phyloP scores from a whole-genome alignment of 53 echinoderm and acorn worm genomes.

The Arbacia lixula region DNA sequence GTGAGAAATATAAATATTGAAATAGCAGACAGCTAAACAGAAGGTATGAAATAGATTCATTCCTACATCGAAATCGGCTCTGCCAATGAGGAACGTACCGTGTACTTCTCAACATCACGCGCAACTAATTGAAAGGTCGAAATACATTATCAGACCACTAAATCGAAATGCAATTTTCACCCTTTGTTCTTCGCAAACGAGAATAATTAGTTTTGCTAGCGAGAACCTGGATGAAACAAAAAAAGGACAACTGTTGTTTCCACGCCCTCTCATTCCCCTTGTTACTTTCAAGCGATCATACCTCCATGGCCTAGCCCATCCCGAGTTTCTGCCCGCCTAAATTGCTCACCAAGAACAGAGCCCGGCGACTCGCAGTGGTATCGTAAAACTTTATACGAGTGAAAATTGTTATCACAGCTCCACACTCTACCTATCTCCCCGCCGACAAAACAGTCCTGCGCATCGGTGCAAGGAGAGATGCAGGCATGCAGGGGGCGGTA shows the following conservation, averaged over 20 bases:
- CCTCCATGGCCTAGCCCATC: not conserved
- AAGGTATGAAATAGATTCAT: too few species aligned
- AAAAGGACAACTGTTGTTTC: not conserved
- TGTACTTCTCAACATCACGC: too few species aligned
- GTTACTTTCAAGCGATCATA: not conserved
- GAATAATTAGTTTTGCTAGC: too few species aligned
- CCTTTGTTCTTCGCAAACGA: too few species aligned
- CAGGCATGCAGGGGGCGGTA: conserved; percentile 34
- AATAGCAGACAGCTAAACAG: too few species aligned
- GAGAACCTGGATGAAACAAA: too few species aligned
- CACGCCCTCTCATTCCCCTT: not conserved
- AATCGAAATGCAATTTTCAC: too few species aligned
- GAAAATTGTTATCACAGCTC: conserved; percentile 59
- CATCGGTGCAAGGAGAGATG: conserved; percentile 21
- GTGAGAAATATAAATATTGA: too few species aligned
- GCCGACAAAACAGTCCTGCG: not conserved
- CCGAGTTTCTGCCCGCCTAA: not conserved
- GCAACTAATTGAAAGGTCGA: too few species aligned
- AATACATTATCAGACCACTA: too few species aligned
- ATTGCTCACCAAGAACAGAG: not conserved
- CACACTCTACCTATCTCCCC: not conserved
- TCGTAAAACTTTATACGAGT: conserved; percentile 59
- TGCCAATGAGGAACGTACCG: too few species aligned
- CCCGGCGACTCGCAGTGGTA: conserved; percentile 22
- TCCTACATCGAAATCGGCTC: too few species aligned